Evolutionary conservation across 2,888 invertebrate genomes (phyloP), one percentile per base, ranked within the genome.

Genomic region (Dolichopus griseipennis): DNA sequence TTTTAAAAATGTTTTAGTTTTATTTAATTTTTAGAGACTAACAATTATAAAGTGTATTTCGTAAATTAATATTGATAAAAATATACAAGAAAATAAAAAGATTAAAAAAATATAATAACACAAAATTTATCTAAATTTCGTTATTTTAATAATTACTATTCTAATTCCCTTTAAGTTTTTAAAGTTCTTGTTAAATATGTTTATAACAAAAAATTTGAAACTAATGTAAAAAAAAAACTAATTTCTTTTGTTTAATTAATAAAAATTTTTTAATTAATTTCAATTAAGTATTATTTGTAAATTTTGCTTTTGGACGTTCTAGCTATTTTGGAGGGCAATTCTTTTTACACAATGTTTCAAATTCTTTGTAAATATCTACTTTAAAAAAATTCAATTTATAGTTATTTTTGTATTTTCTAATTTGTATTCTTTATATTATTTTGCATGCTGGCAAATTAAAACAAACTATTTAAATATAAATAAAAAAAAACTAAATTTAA

Each of bases 381-480:
- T 37, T 10, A 37, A 37, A 37, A 22, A 10, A 9, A 61, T 63
- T 27, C 8, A 61, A n/a, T n/a, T n/a, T n/a, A n/a, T 62, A 52
- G 52, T 61, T 65, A n/a, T n/a, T 41, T 65, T 64, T 67, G 66
- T 67, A 67, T 66, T 67, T 65, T 69, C 65, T 10, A 66, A 69
- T 66, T 61, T 27, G 27, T 63, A 27, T 63, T 63, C 27, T 72
- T 73, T 71, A 70, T 71, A 69, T 73, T 73, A 71, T 72, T 74
- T 73, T 74, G 74, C 74, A 74, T 74, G 74, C 74, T 72, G 74
- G 72, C 74, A 74, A 73, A 71, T 72, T 70, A 71, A 69, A 67
- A 68, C 67, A 66, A 66, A 64, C 22, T 66, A 67, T 66, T 66
- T 18, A 68, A 67, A n/a, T n/a, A n/a, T n/a, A n/a, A 65, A 68